Conservation (phyloP, 2,888 invertebrate species). For the Apeira syringaria region DNA sequence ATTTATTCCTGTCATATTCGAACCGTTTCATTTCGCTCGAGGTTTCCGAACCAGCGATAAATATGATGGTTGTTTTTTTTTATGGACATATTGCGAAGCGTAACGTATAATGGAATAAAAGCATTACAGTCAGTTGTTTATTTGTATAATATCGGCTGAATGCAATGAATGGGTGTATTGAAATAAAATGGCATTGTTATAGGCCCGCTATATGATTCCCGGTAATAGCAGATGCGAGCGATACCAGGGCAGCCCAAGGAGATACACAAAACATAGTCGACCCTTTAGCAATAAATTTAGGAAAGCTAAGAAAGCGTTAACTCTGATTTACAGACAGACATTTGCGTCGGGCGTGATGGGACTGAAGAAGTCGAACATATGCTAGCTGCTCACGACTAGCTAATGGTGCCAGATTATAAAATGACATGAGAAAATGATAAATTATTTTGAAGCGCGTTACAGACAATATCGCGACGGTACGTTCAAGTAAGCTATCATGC, state of each 20-base stretch:
- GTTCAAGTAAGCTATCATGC: slow-evolving; percentile 50
- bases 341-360: slow-evolving; percentile 52
- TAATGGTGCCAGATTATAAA: slow-evolving; percentile 28
- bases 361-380: slow-evolving; percentile 34
- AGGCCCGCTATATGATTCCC: slow-evolving; percentile 28
- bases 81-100: slow-evolving; percentile 41
- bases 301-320: slow-evolving; percentile 68
- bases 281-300: slow-evolving; percentile 63
- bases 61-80: slow-evolving; percentile 47
- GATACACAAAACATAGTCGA: slow-evolving; percentile 52
- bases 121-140: slow-evolving; percentile 34
- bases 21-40: slow-evolving; percentile 52
- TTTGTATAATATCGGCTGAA: slow-evolving; percentile 30
- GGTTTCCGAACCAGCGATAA: slow-evolving; percentile 49
- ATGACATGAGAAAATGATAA: slow-evolving; percentile 13
- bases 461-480: slow-evolving; percentile 39
- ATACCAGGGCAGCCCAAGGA: slow-evolving; percentile 51
- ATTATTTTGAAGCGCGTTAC: slow-evolving; percentile 20
- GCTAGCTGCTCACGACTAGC: slow-evolving; percentile 27
- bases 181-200: slow-evolving; percentile 40
- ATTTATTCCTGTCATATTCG: slow-evolving; percentile 71
- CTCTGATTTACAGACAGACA: slow-evolving; percentile 70
- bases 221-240: slow-evolving; percentile 36
- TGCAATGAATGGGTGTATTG: slow-evolving; percentile 38
- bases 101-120: background rate